Evolutionary conservation across 2,113 vertebrate genomes (phyloP).

Genomic region (Motacilla tschutschensis): DNA sequence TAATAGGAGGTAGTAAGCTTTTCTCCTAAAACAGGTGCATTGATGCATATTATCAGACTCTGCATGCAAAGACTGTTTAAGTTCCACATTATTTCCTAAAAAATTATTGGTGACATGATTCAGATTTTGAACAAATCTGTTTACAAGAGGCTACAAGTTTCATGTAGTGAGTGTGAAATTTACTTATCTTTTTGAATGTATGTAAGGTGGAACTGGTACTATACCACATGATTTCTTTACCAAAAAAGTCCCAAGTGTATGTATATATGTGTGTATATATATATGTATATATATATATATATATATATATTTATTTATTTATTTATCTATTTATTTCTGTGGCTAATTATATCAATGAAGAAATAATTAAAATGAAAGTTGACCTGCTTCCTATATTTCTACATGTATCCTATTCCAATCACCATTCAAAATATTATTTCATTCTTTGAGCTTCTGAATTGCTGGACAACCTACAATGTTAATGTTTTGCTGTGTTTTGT

Average conservation of each 20-base stretch:
- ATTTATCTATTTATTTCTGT: too few species aligned
- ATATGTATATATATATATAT: not conserved
- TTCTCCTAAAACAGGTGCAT: not conserved
- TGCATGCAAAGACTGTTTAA: not conserved
- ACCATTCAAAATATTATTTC: not conserved
- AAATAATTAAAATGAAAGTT: not conserved
- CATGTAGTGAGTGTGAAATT: not conserved
- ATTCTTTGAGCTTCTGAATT: not conserved
- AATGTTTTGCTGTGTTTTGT: not conserved
- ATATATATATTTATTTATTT: too few species aligned
- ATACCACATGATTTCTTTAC: not conserved
- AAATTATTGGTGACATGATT: not conserved
- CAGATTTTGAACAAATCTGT: not conserved
- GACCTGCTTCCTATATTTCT: not conserved
- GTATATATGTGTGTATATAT: rapidly evolving
- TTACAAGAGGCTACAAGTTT: not conserved
- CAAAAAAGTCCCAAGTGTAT: not conserved
- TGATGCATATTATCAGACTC: not conserved
- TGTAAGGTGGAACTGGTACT: not conserved
- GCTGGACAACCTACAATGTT: not conserved
- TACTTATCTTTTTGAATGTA: not conserved
- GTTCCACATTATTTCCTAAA: not conserved
- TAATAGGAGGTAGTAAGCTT: not conserved
- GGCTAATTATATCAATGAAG: not conserved
- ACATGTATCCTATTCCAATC: rapidly evolving